Base-by-base conservation (phyloP, 1,140 invertebrate genomes). In the Drosophila varians region DNA sequence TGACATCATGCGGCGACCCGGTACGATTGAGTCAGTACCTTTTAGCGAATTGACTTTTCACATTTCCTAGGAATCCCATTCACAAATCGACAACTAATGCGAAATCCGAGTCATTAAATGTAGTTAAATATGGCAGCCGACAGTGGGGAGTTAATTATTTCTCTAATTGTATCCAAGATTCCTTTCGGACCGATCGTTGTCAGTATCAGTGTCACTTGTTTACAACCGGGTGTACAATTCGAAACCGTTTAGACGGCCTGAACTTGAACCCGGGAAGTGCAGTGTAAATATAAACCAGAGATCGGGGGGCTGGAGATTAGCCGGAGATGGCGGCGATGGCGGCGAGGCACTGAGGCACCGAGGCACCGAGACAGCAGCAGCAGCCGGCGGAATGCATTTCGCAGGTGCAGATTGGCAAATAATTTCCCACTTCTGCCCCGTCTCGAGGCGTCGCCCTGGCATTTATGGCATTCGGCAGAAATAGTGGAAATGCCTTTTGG, bases 371-470 rank as follows among this genome's bases (percentile, higher is more conserved):
- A n/a, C n/a, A n/a, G n/a, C n/a, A n/a, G n/a, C n/a, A n/a, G n/a
- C 53, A 58, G 51, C 19, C 48, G 34, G 34, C 23, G 56, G 58
- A 69, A 64, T 52, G 74, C 54, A 69, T 76, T 60, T 57, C 21
- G 79, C 79, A 84, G 80, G 76, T 86, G 82, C 82, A 86, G 65
- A 83, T 66, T 84, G 74, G 74, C 62, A 64, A 84, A 83, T 78
- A 82, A 84, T 82, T 82, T 77, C 62, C 48, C 45, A 69, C 78
- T 40, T 16, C 8, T n/a, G n/a, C n/a, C n/a, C n/a, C n/a, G n/a
- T n/a, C n/a, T n/a, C 14, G 31, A 52, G 62, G 47, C 64, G 47
- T 45, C 61, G 40, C 53, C 18, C 31, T 16, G 46, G 66, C 78
- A 84, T 83, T 78, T 84, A 78, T 71, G 74, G 78, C 64, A 56